phyloP scores from a whole-genome alignment of 1,140 invertebrate species.

The Cylas formicarius region DNA sequence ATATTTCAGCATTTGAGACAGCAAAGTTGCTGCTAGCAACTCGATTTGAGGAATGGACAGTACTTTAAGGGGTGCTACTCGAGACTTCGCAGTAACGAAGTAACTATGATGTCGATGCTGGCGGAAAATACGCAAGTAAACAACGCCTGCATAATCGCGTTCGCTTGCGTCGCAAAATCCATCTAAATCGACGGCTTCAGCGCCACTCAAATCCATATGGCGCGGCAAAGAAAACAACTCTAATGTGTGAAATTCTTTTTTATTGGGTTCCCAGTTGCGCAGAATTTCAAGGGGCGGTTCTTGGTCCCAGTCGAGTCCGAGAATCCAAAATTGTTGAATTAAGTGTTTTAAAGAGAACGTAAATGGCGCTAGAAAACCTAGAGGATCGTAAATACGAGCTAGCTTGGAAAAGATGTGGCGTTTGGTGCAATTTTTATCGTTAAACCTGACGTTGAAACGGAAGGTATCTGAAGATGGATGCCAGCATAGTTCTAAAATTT shows the following conservation, averaged over 20 bases:
- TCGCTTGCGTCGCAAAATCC: too few species aligned
- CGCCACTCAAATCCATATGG: too few species aligned
- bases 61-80: constrained; percentile 29
- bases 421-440: constrained; percentile 1
- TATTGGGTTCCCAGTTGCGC: too few species aligned
- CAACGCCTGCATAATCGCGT: too few species aligned
- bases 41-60: constrained; percentile 26
- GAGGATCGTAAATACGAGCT: constrained; percentile 34
- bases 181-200: too few species aligned
- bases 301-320: constrained; percentile 39
- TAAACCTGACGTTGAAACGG: neutral
- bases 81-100: constrained; percentile 23
- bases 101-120: too few species aligned
- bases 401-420: constrained; percentile 15
- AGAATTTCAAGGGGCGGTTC: too few species aligned
- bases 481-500: neutral
- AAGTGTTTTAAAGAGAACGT: constrained; percentile 41
- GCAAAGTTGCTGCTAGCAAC: constrained; percentile 17
- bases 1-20: neutral
- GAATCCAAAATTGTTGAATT: constrained; percentile 41
- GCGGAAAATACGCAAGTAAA: too few species aligned
- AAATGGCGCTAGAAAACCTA: constrained; percentile 39
- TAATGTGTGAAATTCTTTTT: too few species aligned
- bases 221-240: too few species aligned
- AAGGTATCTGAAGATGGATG: neutral